These are phyloP conservation scores for Pyrocoelia pectoralis DNA, from an alignment of 2,888 invertebrate species.

Conservation along the genomic window DNA sequence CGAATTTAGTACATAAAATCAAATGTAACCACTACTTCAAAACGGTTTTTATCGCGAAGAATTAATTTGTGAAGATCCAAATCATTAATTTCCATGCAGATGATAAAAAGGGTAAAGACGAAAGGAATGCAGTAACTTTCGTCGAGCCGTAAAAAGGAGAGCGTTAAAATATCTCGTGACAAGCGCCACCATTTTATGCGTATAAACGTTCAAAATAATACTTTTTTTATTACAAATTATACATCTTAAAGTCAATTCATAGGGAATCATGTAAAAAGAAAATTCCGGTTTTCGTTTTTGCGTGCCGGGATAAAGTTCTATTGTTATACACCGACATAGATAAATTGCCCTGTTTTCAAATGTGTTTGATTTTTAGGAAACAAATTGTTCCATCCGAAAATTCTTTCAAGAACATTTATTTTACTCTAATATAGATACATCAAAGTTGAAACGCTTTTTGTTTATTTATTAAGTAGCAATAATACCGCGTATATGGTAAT, in stretches of 20 bases:
- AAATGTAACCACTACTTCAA: neutral
- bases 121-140: neutral
- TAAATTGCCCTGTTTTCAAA: constrained; percentile 4
- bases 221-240: constrained; percentile 2
- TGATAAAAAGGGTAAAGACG: neutral
- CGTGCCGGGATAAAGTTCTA: constrained; percentile 3
- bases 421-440: constrained; percentile 1
- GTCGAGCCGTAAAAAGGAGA: neutral
- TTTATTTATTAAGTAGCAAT: neutral
- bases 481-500: neutral
- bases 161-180: neutral
- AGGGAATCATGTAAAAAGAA: constrained; percentile 3
- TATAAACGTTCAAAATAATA: neutral
- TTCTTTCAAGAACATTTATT: constrained; percentile 6
- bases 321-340: neutral
- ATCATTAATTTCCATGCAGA: neutral
- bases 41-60: neutral
- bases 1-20: neutral
- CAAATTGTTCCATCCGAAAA: constrained; percentile 7
- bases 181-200: neutral
- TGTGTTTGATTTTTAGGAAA: constrained; percentile 9
- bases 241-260: constrained; percentile 1
- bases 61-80: neutral
- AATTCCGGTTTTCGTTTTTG: constrained; percentile 1
- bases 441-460: neutral